Conservation (phyloP, 2,113 vertebrate species). For the Heptranchias perlo region DNA sequence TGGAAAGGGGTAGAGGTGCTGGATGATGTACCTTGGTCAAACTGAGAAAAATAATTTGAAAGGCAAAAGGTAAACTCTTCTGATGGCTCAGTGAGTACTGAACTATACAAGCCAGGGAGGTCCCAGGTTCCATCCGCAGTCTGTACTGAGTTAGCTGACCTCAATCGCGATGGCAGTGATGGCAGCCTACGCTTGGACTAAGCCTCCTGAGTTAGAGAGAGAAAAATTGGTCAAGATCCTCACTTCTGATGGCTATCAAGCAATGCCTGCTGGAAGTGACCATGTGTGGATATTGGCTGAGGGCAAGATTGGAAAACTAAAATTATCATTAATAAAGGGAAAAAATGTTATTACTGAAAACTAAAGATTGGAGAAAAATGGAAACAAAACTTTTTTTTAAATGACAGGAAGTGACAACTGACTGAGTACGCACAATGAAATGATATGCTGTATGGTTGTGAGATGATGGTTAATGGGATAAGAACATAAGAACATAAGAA, state of each 20-base stretch:
- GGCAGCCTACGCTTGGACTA: not conserved
- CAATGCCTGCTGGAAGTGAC: not conserved
- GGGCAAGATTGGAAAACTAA: not conserved
- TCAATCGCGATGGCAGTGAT: not conserved
- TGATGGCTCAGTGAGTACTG: not conserved
- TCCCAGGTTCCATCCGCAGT: not conserved
- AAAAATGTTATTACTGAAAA: not conserved
- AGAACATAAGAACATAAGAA: no score
- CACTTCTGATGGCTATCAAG: not conserved
- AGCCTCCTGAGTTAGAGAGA: not conserved
- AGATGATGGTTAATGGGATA: not conserved
- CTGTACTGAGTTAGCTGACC: not conserved
- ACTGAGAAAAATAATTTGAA: not conserved
- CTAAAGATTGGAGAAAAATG: not conserved
- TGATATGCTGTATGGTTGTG: not conserved
- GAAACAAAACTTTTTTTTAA: not conserved
- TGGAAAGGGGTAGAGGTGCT: not conserved
- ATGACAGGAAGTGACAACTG: not conserved
- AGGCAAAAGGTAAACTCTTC: not conserved
- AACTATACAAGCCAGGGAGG: not conserved
- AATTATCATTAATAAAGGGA: not conserved
- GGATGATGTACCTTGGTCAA: not conserved
- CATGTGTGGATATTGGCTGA: not conserved
- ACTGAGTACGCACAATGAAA: not conserved
- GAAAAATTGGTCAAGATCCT: no score